Conservation (phyloP, 2,888 invertebrate genomes). For the Plutella xylostella region DNA sequence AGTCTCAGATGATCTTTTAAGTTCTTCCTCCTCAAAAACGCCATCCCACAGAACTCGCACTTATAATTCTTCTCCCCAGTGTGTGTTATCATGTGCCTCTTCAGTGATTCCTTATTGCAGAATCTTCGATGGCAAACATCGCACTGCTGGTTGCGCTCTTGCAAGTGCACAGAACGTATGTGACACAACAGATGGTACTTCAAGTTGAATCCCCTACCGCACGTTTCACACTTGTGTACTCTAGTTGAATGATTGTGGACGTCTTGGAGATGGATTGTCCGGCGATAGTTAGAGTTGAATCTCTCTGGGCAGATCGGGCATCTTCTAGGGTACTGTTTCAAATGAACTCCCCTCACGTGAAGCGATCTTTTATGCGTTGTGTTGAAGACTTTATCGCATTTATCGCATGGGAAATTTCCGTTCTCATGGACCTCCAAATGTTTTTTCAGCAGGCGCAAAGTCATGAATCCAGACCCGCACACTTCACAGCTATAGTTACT, state of each 20-base stretch:
- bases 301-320: slow-evolving; percentile 59
- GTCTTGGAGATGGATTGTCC: slow-evolving; percentile 58
- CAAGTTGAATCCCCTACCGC: slow-evolving; percentile 51
- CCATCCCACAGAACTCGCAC: slow-evolving; percentile 65
- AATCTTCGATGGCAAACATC: slow-evolving; percentile 64
- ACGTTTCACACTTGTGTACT: slow-evolving; percentile 56
- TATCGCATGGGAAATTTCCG: slow-evolving; percentile 52
- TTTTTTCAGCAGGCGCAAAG: slow-evolving; percentile 48
- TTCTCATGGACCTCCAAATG: slow-evolving; percentile 58
- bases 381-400: slow-evolving; percentile 50
- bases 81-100: slow-evolving; percentile 68
- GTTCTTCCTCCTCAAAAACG: slow-evolving; percentile 55
- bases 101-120: slow-evolving; percentile 65
- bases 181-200: slow-evolving; percentile 60
- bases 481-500: slow-evolving; percentile 61
- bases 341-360: slow-evolving; percentile 52
- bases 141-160: slow-evolving; percentile 63
- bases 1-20: slow-evolving; percentile 53
- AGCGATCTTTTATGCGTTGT: slow-evolving; percentile 49
- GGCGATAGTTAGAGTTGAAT: slow-evolving; percentile 56
- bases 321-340: slow-evolving; percentile 48
- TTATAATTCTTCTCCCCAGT: slow-evolving; percentile 67
- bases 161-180: slow-evolving; percentile 52
- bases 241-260: slow-evolving; percentile 57
- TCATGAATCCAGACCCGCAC: slow-evolving; percentile 60